Conservation (phyloP, 2,888 invertebrate species). For the Lypha dubia region DNA sequence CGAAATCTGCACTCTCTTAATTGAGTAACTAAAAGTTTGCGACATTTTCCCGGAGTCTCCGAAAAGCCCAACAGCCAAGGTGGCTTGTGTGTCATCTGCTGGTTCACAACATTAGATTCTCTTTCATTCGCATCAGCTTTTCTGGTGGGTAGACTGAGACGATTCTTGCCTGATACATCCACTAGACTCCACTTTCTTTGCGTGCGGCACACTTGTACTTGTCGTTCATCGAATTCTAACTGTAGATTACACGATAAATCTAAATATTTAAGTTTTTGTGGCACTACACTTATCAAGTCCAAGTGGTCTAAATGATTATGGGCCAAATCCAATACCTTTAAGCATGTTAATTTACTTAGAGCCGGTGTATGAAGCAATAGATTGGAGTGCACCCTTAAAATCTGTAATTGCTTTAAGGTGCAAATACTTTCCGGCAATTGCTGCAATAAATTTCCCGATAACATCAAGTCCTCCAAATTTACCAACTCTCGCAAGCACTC, state of each 20-base stretch:
- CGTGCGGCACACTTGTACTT: constrained; percentile 91
- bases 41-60: constrained; percentile 90
- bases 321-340: constrained; percentile 92
- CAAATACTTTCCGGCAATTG: constrained; percentile 90
- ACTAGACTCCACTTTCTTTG: constrained; percentile 92
- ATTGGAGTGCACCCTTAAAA: constrained; percentile 92
- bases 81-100: constrained; percentile 86
- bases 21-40: constrained; percentile 90
- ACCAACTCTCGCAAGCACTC: constrained; percentile 90
- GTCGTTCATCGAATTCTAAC: constrained; percentile 92
- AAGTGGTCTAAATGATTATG: constrained; percentile 93
- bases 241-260: constrained; percentile 93
- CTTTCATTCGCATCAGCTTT: constrained; percentile 80
- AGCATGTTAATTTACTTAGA: constrained; percentile 88
- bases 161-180: constrained; percentile 92
- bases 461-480: constrained; percentile 91
- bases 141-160: constrained; percentile 87
- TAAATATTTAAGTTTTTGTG: constrained; percentile 92
- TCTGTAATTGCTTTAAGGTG: constrained; percentile 87
- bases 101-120: constrained; percentile 86
- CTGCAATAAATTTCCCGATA: constrained; percentile 92
- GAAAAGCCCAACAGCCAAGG: constrained; percentile 94
- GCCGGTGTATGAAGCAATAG: constrained; percentile 89
- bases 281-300: constrained; percentile 89
- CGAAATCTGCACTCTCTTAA: constrained; percentile 90